Base-by-base conservation (phyloP, 1,140 invertebrate species). In the Tetragonula clypearis region DNA sequence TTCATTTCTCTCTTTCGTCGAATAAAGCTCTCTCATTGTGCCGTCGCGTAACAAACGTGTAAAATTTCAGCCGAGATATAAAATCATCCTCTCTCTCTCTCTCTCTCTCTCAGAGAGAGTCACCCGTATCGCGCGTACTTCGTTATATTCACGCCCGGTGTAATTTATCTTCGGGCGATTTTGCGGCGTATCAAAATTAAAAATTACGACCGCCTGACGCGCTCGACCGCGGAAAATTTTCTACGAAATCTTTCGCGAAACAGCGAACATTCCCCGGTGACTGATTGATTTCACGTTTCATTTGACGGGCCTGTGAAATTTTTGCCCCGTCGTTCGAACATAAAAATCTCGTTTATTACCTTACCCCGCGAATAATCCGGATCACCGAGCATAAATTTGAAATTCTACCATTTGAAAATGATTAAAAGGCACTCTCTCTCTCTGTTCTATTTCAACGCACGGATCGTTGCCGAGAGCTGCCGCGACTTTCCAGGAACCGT, bases 31-130 rank as follows among this genome's bases (percentile, higher is more conserved):
- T 82, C 41, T 75, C 74, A 53, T 78, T 69, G 56, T 23, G 56
- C 12, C 11, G 30, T 0, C 14, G 14, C n/a, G 41, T 30, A 53
- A 23, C 65, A 41, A 26, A 26, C 35, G 76, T 55, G 26, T 30
- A 72, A 72, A 72, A 84, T 79, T 79, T 72, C n/a, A 19, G 0
- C 26, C 26, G 21, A 49, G 26, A 73, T 78, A 71, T 78, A 69
- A 79, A 77, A 77, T 66, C 79, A 58, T 35, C 21, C 26, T 23
- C 62, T 73, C 53, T 58, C 53, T 58, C 62, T 73, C 53, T 58
- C 53, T 58, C 41, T 41, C 41, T 41, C 41, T 41, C 41, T 41
- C 41, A 41, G 41, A 41, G 35, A 2, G 41, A 3, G 41, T 41
- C 41, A 41, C 4, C 41, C 41, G 41, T 41, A 41, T 41, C 41